These are phyloP conservation scores for Harpegnathos saltator DNA, from an alignment of 1,140 invertebrate genomes.

Conservation along the genomic window DNA sequence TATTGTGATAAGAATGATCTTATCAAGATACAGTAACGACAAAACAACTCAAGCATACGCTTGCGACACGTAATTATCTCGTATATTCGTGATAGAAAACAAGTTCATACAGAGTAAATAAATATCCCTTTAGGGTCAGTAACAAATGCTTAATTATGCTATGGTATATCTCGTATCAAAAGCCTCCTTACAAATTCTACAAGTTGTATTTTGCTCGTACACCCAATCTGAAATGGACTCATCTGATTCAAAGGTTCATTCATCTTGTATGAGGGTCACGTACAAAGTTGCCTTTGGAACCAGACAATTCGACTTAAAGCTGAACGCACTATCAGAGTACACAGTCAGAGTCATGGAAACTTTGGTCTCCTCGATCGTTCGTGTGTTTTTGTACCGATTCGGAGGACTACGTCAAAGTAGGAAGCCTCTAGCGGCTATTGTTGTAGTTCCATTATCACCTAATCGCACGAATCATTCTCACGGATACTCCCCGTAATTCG, in stretches of 20 bases:
- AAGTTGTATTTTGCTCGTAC: no score
- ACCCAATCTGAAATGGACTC: no score
- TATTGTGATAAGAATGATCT: neutral
- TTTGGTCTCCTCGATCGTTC: neutral
- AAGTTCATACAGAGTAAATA: conserved; percentile 1
- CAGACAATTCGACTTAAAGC: no score
- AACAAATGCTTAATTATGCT: conserved; percentile 9
- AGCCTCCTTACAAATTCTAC: neutral
- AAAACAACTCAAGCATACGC: neutral
- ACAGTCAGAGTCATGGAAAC: no score
- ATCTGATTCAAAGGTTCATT: no score
- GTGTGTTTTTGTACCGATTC: neutral
- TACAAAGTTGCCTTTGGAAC: no score
- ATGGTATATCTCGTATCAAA: neutral
- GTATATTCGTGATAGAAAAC: neutral
- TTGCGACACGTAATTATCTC: neutral
- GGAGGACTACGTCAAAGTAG: neutral
- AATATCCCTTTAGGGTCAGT: neutral
- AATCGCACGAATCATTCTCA: neutral
- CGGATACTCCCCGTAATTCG: neutral
- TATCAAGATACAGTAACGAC: neutral
- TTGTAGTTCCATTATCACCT: neutral
- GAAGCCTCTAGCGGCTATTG: conserved; percentile 5
- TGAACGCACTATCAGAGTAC: no score
- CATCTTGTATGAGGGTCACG: no score